Conservation (phyloP, 2,888 invertebrate genomes). For the Amiota communis region DNA sequence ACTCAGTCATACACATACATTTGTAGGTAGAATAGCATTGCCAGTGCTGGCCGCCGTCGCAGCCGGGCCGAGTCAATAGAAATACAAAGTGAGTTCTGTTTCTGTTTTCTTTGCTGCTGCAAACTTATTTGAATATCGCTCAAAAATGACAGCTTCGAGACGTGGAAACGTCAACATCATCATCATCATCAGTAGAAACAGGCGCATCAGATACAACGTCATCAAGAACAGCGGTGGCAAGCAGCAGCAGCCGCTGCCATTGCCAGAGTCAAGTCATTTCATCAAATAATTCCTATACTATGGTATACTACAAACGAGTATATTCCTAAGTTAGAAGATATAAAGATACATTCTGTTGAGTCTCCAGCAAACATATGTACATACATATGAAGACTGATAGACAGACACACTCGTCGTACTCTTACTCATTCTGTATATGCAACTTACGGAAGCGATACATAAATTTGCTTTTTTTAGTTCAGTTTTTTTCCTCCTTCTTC, state of each 20-base stretch:
- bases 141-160: conserved; percentile 35
- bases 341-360: too few relatives aligned
- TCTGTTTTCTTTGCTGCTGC: conserved; percentile 12
- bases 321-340: conserved; percentile 2
- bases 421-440: background rate
- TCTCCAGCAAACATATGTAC: background rate
- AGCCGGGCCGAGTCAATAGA: background rate
- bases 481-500: conserved; percentile 32
- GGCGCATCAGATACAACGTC: background rate
- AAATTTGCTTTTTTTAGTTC: conserved; percentile 39
- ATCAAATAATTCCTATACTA: too few relatives aligned
- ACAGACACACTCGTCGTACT: conserved; percentile 3
- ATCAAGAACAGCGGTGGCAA: background rate
- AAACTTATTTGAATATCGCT: conserved; percentile 40
- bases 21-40: too few relatives aligned
- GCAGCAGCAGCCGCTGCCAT: too few relatives aligned
- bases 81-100: background rate
- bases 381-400: background rate
- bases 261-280: too few relatives aligned
- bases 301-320: background rate
- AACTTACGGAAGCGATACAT: conserved; percentile 37
- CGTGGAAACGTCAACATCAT: conserved; percentile 28
- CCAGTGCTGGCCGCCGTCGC: background rate
- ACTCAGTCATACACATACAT: background rate
- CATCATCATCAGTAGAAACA: background rate